Base-by-base conservation (phyloP, 2,797 vertebrate genomes). In the Poeciliopsis infans region DNA sequence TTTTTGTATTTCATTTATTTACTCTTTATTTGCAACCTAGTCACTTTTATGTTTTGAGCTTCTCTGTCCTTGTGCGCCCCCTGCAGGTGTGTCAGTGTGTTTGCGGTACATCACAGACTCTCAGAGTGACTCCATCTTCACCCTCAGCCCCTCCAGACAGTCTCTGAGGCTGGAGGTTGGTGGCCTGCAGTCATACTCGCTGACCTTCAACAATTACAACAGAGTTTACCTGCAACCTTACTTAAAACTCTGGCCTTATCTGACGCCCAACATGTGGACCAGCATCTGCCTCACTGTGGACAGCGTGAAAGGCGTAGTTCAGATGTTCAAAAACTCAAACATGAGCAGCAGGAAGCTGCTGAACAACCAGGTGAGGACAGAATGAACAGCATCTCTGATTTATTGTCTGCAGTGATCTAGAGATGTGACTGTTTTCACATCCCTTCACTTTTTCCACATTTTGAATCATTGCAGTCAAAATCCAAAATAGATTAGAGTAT, bases 71-170 rank as follows among this genome's bases (percentile, higher is more conserved):
- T 20, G 31, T 43, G 47, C 13, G 16, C 31, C n/a, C 23, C 69
- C 76, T 81, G 70, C 79, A 94, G 93, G 90, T 79, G 70, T 92
- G 61, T 85, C 92, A 0, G 85, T 94, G 83, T 94, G 93, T 76
- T 23, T 93, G 75, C 87, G 91, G n/a, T 92, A 84, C 86, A 23
- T 91, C 66, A 0, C 28, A 0, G 88, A 86, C 55, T 0, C 0
- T 1, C 1, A 0, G 0, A 0, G 0, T 1, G 0, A 0, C 3
- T 0, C 2, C 0, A 4, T 87, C 79, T 89, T 93, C 83, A 90
- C 69, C 0, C 76, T 93, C 41, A 73, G 82, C 78, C 84, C 85
- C 7, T 28, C 59, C 74, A 20, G n/a, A 7, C 0, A 0, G 1
- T 5, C 55, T 45, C 7, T 93, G 80, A 2, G 0, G 0, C 13